These are phyloP conservation scores for Drosophila kepulauana DNA, from an alignment of 1,140 invertebrate genomes.

Conservation along the genomic window DNA sequence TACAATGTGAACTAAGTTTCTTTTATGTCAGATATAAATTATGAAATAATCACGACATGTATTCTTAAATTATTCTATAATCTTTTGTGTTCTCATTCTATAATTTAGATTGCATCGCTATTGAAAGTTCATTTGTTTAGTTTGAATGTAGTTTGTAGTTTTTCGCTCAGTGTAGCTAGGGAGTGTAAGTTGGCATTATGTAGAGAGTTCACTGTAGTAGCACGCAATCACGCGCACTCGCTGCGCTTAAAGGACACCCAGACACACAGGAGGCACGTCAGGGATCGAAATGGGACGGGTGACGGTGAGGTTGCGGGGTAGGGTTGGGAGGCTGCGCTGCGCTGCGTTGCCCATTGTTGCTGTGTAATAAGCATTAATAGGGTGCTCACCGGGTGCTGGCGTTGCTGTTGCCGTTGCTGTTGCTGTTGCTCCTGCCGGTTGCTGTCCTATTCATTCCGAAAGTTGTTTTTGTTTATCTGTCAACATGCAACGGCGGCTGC, in stretches of 20 bases:
- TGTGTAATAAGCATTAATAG: conserved; percentile 78
- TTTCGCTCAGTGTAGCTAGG: not conserved
- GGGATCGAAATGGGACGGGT: not conserved
- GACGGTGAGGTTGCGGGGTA: not conserved
- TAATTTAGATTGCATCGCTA: too few relatives aligned
- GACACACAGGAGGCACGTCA: not conserved
- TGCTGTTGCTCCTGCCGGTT: conserved; percentile 26
- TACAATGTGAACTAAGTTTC: too few relatives aligned
- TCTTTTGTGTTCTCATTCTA: too few relatives aligned
- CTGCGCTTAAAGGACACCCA: conserved; percentile 33
- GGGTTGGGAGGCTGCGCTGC: not conserved
- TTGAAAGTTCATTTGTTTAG: too few relatives aligned
- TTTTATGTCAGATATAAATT: too few relatives aligned
- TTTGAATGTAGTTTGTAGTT: too few relatives aligned
- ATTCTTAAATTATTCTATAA: too few relatives aligned
- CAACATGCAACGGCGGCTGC: conserved; percentile 73
- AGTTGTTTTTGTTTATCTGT: conserved; percentile 81
- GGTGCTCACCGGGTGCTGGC: conserved; percentile 58
- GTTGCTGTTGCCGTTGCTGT: conserved; percentile 10
- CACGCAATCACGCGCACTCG: conserved; percentile 73
- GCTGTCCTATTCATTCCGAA: conserved; percentile 67
- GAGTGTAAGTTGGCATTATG: conserved; percentile 14
- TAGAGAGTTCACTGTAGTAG: conserved; percentile 36
- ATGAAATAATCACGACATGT: too few relatives aligned
- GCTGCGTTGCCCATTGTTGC: conserved; percentile 50